These are phyloP conservation scores for Aporophyla nigra DNA, from an alignment of 2,888 invertebrate species.

Conservation along the genomic window DNA sequence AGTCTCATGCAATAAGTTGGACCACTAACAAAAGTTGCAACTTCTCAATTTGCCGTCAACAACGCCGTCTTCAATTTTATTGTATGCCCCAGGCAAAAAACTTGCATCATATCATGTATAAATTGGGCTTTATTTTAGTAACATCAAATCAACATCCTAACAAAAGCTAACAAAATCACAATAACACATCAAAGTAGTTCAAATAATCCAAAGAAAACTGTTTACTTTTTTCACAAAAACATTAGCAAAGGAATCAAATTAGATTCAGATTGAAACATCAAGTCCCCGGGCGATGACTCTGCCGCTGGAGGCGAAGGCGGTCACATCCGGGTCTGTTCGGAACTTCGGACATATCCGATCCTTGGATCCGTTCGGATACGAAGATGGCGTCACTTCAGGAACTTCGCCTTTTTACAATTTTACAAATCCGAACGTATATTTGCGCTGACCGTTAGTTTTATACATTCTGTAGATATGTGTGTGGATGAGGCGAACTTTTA, in stretches of 20 bases:
- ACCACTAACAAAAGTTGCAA: too few species aligned
- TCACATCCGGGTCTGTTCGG: constrained; percentile 1
- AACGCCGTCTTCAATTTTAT: too few species aligned
- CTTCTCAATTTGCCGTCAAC: too few species aligned
- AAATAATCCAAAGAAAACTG: constrained; percentile 14
- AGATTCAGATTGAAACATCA: constrained; percentile 47
- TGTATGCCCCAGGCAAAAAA: too few species aligned
- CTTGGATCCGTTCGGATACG: constrained; percentile 1
- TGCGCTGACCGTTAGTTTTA: constrained; percentile 68
- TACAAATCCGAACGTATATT: constrained; percentile 66
- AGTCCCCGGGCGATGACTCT: constrained; percentile 48
- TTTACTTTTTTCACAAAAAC: constrained; percentile 30
- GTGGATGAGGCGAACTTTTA: constrained; percentile 58
- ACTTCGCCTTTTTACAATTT: constrained; percentile 78
- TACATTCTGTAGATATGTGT: constrained; percentile 28
- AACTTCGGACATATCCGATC: not conserved
- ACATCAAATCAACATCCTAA: not conserved
- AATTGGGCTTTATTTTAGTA: not conserved
- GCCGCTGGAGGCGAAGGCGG: constrained; percentile 13
- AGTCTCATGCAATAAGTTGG: not conserved
- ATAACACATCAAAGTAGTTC: constrained; percentile 7
- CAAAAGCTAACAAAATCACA: constrained; percentile 1
- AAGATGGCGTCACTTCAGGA: constrained; percentile 55
- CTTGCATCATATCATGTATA: too few species aligned
- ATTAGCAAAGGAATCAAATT: constrained; percentile 59